Percentiles rank a stretch among this genome's conserved stretches.
Conservation (phyloP, 2,888 invertebrate species). For the Mythimna ferrago region DNA sequence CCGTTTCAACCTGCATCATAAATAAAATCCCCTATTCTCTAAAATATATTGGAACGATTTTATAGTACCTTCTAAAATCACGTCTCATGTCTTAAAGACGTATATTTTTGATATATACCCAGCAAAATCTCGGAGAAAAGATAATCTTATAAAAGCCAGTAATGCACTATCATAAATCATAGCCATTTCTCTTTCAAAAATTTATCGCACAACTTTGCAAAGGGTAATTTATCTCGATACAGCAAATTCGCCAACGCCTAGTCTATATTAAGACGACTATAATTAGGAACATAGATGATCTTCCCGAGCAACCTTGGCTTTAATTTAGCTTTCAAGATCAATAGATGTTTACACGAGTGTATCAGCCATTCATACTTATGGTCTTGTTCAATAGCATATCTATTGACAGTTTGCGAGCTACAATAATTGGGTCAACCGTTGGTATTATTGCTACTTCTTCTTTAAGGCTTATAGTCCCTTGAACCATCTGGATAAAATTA, state of each 20-base stretch:
- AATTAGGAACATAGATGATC: constrained; percentile 61
- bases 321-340: constrained; percentile 64
- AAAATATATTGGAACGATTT: constrained; percentile 9
- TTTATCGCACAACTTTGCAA: constrained; percentile 17
- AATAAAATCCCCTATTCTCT: background rate
- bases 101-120: constrained; percentile 26
- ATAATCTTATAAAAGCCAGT: constrained; percentile 38
- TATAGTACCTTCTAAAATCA: constrained; percentile 8
- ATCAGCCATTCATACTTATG: constrained; percentile 41
- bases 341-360: constrained; percentile 54
- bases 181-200: constrained; percentile 22
- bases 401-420: constrained; percentile 14
- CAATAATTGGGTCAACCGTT: background rate
- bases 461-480: background rate
- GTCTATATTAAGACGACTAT: constrained; percentile 63
- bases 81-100: constrained; percentile 8
- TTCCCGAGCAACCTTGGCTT: constrained; percentile 61
- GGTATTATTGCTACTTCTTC: background rate
- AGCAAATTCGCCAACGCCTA: constrained; percentile 54
- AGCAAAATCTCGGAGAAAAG: constrained; percentile 29
- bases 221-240: constrained; percentile 42
- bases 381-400: constrained; percentile 1
- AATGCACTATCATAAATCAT: constrained; percentile 48
- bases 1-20: background rate
- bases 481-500: too few species aligned